Conservation (phyloP, 2,113 vertebrate species). For the Hipposideros armiger region DNA sequence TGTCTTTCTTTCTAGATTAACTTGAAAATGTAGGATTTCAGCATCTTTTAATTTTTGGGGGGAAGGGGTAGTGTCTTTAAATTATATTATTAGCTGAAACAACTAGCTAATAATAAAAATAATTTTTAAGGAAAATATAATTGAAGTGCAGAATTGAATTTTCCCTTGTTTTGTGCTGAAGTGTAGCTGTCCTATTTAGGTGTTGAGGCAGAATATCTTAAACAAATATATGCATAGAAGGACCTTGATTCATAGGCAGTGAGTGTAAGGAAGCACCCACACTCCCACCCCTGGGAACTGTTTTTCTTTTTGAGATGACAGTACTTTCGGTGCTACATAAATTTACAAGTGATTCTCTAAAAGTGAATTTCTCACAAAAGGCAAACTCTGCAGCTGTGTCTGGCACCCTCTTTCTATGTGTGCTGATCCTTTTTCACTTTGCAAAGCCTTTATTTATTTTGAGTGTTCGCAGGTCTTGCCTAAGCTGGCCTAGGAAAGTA, state of each 20-base stretch:
- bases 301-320: neutral
- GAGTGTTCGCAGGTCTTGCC: neutral
- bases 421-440: slow-evolving; percentile 18
- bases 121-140: neutral
- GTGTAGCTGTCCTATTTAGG: neutral
- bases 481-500: neutral
- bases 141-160: neutral
- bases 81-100: neutral
- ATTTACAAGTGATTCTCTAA: slow-evolving; percentile 54
- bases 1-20: neutral
- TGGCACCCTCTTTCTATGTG: neutral
- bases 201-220: neutral
- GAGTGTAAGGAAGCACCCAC: no score
- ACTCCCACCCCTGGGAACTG: neutral
- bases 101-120: neutral
- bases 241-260: fast-evolving
- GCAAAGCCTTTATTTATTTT: slow-evolving; percentile 47
- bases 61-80: neutral
- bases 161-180: neutral
- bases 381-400: neutral
- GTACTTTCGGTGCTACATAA: neutral
- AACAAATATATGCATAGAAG: neutral
- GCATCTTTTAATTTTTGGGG: neutral
- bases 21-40: neutral
- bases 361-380: slow-evolving; percentile 36